Base-by-base conservation (phyloP, 1,140 invertebrate species). In the Megathymus violae region DNA sequence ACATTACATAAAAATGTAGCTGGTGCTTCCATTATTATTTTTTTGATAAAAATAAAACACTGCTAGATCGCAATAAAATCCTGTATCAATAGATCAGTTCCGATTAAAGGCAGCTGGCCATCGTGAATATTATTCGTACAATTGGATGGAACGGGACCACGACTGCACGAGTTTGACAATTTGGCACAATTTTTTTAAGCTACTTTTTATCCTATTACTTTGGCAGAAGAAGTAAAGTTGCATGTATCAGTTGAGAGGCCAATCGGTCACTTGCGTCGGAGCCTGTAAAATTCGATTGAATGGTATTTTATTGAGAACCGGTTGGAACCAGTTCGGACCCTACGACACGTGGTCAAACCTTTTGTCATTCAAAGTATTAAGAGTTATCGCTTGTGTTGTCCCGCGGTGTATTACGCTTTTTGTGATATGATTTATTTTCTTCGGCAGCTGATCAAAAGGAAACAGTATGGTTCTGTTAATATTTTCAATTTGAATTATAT, bases 351-450 rank as follows among this genome's bases (percentile, higher is more conserved):
- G 85, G 85, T 85, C 82, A 88, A 62, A 36, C 43, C 51, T 83
- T 77, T 88, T 85, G 82, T 84, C 77, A 81, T 76, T 81, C 68
- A 73, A 74, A 71, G 67, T 78, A 78, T 78, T 78, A 80, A n/a
- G 84, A 84, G 84, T 84, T 82, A 85, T 82, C 80, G 75, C 66
- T 73, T 78, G 61, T 78, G 82, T 85, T 85, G 81, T 84, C 63
- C 69, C n/a, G n/a, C 34, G 44, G 41, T 68, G 56, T 77, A 64
- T 78, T 74, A 60, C 72, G 62, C 43, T 56, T 17, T 40, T 62
- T 65, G 54, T 67, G 59, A 54, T 64, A 51, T 80, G 74, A 80
- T 80, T 74, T 84, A 82, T 82, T 69, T 67, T 51, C 36, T 63
- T 48, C 36, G 46, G 69, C 74, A 71, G 74, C 74, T 71, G 71